These are phyloP conservation scores for Hydrophis major DNA, from an alignment of 2,797 vertebrate genomes.

Conservation along the genomic window DNA sequence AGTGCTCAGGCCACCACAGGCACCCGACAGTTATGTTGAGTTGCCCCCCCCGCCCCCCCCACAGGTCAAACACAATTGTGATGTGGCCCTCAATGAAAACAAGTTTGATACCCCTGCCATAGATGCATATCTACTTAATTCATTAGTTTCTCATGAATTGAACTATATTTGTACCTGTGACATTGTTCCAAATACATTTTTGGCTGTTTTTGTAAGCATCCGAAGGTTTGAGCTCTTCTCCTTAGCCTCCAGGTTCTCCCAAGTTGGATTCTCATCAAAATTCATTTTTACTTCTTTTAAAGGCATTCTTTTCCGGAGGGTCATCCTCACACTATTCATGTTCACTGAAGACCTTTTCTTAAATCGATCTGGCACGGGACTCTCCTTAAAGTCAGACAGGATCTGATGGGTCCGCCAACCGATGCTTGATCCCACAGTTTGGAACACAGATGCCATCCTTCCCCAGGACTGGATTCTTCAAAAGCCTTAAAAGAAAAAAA, in stretches of 20 bases:
- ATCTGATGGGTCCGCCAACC: conserved; percentile 79
- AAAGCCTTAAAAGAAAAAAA: background rate
- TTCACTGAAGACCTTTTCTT: conserved; percentile 75
- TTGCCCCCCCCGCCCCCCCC: too few relatives aligned
- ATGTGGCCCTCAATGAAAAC: too few relatives aligned
- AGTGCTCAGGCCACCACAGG: too few relatives aligned
- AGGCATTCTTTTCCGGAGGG: conserved; percentile 82
- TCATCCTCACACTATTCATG: conserved; percentile 81
- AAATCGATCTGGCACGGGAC: conserved; percentile 71
- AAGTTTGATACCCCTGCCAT: too few relatives aligned
- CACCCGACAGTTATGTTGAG: too few relatives aligned
- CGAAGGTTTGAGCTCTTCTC: conserved; percentile 69
- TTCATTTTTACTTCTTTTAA: conserved; percentile 79
- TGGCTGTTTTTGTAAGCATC: conserved; percentile 79
- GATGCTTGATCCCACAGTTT: conserved; percentile 68
- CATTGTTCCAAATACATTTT: conserved; percentile 76
- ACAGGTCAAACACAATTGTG: too few relatives aligned
- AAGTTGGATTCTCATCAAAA: conserved; percentile 67
- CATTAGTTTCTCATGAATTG: background rate
- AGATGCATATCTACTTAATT: background rate
- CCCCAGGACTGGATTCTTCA: background rate
- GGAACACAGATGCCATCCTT: conserved; percentile 75
- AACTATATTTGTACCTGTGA: conserved; percentile 78
- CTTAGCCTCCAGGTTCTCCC: conserved; percentile 73
- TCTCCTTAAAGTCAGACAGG: conserved; percentile 77